Evolutionary conservation across 2,113 vertebrate genomes (phyloP).

Genomic region (Microcebus tavaratra): DNA sequence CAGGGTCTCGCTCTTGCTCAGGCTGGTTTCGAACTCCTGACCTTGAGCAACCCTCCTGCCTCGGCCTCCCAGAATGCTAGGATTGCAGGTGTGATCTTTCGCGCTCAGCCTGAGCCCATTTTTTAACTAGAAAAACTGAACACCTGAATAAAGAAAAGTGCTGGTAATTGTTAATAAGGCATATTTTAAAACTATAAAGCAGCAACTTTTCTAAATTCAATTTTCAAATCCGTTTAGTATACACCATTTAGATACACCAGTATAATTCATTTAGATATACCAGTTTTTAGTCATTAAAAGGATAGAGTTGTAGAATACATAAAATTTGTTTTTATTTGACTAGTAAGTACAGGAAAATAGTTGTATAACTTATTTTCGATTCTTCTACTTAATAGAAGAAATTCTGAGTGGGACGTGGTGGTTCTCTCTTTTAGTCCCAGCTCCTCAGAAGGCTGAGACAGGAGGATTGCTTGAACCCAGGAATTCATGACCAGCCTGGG

Average conservation of each 20-base stretch:
- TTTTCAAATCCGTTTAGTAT: constrained; percentile 12
- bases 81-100: too few species aligned
- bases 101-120: background rate
- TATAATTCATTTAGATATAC: background rate
- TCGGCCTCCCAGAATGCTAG: too few species aligned
- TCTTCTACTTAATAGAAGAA: background rate
- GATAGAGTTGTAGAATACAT: background rate
- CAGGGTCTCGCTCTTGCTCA: too few species aligned
- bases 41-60: too few species aligned
- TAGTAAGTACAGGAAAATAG: background rate
- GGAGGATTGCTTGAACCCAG: too few species aligned
- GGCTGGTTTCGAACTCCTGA: too few species aligned
- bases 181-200: background rate
- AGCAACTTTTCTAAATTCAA: background rate
- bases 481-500: too few species aligned
- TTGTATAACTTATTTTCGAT: background rate
- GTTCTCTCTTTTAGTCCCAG: too few species aligned
- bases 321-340: constrained; percentile 32
- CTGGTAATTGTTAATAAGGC: background rate
- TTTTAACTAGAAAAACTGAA: constrained; percentile 50
- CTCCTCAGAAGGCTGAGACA: too few species aligned
- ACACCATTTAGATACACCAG: too few species aligned
- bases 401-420: too few species aligned
- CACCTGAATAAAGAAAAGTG: background rate
- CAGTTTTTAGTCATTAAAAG: background rate